Evolutionary conservation across 2,113 vertebrate genomes (phyloP).

Genomic region (Serilophus lunatus): DNA sequence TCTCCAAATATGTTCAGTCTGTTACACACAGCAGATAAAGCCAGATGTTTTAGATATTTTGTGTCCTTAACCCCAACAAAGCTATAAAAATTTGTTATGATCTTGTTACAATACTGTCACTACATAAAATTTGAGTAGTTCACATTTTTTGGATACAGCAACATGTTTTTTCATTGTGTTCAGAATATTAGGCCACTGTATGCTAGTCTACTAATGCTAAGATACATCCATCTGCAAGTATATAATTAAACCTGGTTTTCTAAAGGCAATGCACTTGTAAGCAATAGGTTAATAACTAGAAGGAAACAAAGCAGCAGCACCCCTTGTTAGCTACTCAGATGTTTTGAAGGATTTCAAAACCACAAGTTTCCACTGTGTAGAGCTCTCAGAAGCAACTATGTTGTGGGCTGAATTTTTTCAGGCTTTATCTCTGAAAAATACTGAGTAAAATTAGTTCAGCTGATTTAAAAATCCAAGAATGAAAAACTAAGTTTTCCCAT

Average conservation of each 20-base stretch:
- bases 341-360: neutral
- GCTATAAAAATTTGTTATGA: neutral
- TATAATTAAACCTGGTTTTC: neutral
- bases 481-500: neutral
- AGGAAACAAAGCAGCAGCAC: neutral
- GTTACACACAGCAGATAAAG: neutral
- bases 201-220: neutral
- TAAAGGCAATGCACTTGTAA: neutral
- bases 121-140: neutral
- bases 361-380: neutral
- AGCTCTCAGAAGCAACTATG: neutral
- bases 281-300: neutral
- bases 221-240: neutral
- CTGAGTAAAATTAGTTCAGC: neutral
- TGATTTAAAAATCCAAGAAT: neutral
- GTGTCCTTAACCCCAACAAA: neutral
- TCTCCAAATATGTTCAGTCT: neutral
- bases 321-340: neutral
- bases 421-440: neutral
- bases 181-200: neutral
- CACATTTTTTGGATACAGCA: neutral
- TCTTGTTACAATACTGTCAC: neutral
- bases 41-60: conserved; percentile 8
- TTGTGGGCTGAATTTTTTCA: neutral
- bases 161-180: neutral